These are phyloP conservation scores for Prosopocoilus inquinatus DNA, from an alignment of 2,888 invertebrate genomes.

Conservation along the genomic window DNA sequence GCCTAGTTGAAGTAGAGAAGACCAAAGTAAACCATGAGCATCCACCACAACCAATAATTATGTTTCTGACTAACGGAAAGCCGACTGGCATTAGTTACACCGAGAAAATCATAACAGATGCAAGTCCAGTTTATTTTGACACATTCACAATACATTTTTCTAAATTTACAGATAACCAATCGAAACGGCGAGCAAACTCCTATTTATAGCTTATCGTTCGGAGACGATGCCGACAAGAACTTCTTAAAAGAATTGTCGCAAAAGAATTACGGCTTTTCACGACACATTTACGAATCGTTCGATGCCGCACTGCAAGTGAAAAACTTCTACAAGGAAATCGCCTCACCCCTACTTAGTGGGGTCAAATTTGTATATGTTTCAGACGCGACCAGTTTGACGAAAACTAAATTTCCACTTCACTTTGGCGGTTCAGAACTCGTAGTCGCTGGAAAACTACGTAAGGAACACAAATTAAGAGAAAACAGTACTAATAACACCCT, in stretches of 20 bases:
- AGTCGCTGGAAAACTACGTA: constrained; percentile 56
- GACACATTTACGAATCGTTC: constrained; percentile 71
- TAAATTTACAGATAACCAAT: constrained; percentile 22
- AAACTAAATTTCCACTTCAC: constrained; percentile 57
- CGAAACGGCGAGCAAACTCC: constrained; percentile 47
- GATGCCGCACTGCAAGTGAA: constrained; percentile 51
- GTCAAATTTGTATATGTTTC: not conserved
- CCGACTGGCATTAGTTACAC: constrained; percentile 60
- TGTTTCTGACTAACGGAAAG: constrained; percentile 67
- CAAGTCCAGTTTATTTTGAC: constrained; percentile 28
- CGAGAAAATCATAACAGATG: constrained; percentile 54
- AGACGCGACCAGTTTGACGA: constrained; percentile 52
- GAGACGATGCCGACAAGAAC: constrained; percentile 64
- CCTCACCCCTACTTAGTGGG: not conserved
- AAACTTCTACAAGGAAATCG: not conserved
- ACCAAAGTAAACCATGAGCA: constrained; percentile 22
- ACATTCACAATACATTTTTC: not conserved
- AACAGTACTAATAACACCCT: not conserved
- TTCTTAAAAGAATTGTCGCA: constrained; percentile 66
- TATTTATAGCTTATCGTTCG: constrained; percentile 70
- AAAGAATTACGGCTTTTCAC: constrained; percentile 65
- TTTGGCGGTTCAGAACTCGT: constrained; percentile 64
- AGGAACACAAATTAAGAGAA: not conserved
- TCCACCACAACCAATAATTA: constrained; percentile 59
- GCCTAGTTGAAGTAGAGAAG: constrained; percentile 31